Evolutionary conservation across 2,113 vertebrate genomes (phyloP).

Genomic region (Nothoprocta perdicaria): DNA sequence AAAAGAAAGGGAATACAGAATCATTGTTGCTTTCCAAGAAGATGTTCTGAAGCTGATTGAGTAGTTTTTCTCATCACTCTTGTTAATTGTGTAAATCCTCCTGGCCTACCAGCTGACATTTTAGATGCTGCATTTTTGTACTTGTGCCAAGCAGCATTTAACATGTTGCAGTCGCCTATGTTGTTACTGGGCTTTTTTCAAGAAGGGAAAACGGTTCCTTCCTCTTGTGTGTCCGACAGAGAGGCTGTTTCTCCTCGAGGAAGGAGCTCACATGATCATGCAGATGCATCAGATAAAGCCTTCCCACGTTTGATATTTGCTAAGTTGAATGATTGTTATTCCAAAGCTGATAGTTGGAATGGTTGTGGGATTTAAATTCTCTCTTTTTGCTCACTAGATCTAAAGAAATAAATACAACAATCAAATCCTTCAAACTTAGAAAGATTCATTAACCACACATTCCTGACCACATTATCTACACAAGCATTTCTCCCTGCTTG

Average conservation of each 20-base stretch:
- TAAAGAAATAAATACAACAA: constrained; percentile 16
- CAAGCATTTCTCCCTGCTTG: constrained; percentile 58
- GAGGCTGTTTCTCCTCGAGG: constrained; percentile 43
- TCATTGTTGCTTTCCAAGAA: constrained; percentile 9
- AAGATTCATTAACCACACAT: constrained; percentile 29
- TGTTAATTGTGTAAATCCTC: constrained; percentile 35
- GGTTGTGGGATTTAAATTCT: constrained; percentile 28
- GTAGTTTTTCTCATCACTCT: constrained; percentile 10
- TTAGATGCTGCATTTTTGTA: constrained; percentile 67
- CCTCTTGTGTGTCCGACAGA: constrained; percentile 40
- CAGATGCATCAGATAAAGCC: constrained; percentile 59
- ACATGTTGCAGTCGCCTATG: constrained; percentile 28
- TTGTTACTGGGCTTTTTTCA: constrained; percentile 43
- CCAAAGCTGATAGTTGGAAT: constrained; percentile 28
- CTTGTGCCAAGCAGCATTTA: constrained; percentile 55
- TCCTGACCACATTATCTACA: constrained; percentile 13
- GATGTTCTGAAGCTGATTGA: constrained; percentile 6
- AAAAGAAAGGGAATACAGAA: not conserved
- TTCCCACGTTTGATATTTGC: constrained; percentile 59
- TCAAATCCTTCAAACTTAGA: not conserved
- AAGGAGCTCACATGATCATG: constrained; percentile 51
- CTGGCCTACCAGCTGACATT: constrained; percentile 39
- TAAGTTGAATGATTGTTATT: constrained; percentile 44
- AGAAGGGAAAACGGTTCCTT: constrained; percentile 59
- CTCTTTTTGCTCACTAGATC: constrained; percentile 1